Base-by-base conservation (phyloP, 2,888 invertebrate species). In the Cantharis rufa region DNA sequence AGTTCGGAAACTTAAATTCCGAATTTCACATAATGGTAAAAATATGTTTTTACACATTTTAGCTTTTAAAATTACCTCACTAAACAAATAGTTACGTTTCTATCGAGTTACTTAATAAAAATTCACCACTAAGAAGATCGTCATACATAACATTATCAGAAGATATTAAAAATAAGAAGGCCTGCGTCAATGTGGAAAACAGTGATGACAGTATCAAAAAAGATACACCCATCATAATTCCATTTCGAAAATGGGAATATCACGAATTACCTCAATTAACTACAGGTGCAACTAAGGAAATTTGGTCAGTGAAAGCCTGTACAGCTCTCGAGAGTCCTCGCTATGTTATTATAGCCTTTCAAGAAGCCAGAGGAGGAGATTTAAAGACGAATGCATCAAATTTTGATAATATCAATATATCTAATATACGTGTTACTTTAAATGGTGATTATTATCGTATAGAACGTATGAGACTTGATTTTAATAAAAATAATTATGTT, bases 311-410 rank as follows among this genome's bases (percentile, higher is more conserved):
- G 3, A 84, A 85, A 78, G 86, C 85, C 15, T 21, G 32, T 13
- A 69, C 74, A 15, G 64, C 75, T 69, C 74, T 87, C 63, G 87
- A 87, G 81, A 86, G 86, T 81, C 87, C 87, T 1, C 78, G 86
- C 71, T 88, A 79, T 78, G 78, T 88, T 15, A 84, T 88, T 68
- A 48, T 87, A 21, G 86, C 82, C 13, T 84, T 87, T 66, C 86
- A 88, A 82, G 87, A 83, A 16, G 80, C 84, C 73, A 81, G 83
- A 78, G 85, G 84, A 82, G 83, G 83, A 77, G 76, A 81, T 13
- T 62, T 24, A 27, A 75, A n/a, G n/a, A 79, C 62, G 24, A 82
- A 86, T 78, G 83, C 74, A 24, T 61, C 72, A n/a, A 13, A 71
- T 11, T 76, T 79, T 32, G 76, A 76, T 74, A 69, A 78, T 27